Base-by-base conservation (phyloP, 1,140 invertebrate genomes). In the Caenorhabditis elegans region DNA sequence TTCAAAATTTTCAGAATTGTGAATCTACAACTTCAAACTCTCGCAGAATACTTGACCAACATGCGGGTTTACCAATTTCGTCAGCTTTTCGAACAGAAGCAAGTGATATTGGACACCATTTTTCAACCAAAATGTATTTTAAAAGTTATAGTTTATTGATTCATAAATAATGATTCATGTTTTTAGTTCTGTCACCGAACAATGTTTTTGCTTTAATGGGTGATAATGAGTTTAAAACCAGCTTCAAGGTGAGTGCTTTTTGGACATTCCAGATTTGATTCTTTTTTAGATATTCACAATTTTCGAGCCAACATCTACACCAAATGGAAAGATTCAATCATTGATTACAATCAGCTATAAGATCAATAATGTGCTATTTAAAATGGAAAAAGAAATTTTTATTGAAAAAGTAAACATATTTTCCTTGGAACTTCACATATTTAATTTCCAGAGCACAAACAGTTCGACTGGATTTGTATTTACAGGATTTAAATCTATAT, bases 171-270 rank as follows among this genome's bases (percentile, higher is more conserved):
- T 15, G 39, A 43, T 22, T 10, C 43, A 19, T 11, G 2, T 70
- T 70, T 70, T 19, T 34, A 70, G 60, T 70, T 70, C 34, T 70
- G n/a, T 70, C 43, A 10, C 34, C 60, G 6, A 70, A 70, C 13
- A 70, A 70, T 39, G 60, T 70, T 3, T 70, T 70, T 70, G 60
- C 60, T 11, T 70, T 34, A 0, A 43, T 70, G 60, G 60, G 60
- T 0, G 60, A 70, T 13, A 6, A 2, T 2, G 60, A 70, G 10
- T 70, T 70, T 34, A 70, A 70, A 22, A 39, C 3, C 17, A 70
- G 60, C 22, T n/a, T 70, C 17, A 70, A 70, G 39, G 60, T 70
- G 34, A 70, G 60, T 13, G 8, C n/a, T 39, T n/a, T 24, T 39
- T 2, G 19, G 3, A 28, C 5, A 34, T 0, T 3, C 6, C 36